A percentile compares a stretch with the other conserved stretches of the same genome.
phyloP scores from a whole-genome alignment of 2,888 invertebrate genomes.

The Cheilosia urbana region DNA sequence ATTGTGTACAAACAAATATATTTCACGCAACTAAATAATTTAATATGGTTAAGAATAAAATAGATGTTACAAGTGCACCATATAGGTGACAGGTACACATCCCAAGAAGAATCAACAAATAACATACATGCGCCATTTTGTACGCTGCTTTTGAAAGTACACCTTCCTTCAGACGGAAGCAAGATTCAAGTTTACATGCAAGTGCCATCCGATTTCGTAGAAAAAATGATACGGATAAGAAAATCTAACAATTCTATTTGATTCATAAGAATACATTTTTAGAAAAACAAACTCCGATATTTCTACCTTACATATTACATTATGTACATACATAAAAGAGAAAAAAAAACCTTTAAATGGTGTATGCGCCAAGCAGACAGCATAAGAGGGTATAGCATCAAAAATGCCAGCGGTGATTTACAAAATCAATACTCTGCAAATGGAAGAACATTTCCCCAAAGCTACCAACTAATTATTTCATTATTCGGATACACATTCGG shows the following conservation, averaged over 20 bases:
- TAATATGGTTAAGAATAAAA: neutral
- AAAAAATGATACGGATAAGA: too few relatives aligned
- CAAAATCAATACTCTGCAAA: slow-evolving; percentile 48
- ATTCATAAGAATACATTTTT: neutral
- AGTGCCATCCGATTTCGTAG: neutral
- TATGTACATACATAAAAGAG: slow-evolving; percentile 3
- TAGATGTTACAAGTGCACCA: neutral
- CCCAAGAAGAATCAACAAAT: slow-evolving; percentile 5
- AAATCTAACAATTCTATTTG: neutral
- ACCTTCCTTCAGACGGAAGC: neutral
- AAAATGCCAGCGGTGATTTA: slow-evolving; percentile 40
- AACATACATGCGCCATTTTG: slow-evolving; percentile 56
- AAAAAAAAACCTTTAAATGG: slow-evolving; percentile 41
- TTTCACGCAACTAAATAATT: neutral
- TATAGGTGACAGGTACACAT: slow-evolving; percentile 3
- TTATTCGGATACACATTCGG: neutral
- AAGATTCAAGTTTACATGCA: neutral
- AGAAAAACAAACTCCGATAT: neutral
- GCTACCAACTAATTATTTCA: neutral
- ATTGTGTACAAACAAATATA: neutral
- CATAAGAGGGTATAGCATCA: slow-evolving; percentile 32
- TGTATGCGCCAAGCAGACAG: slow-evolving; percentile 55
- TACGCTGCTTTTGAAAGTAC: neutral
- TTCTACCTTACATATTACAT: neutral
- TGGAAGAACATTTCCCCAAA: neutral